phyloP scores from a whole-genome alignment of 1,140 invertebrate genomes.

The Zaprionus gabonicus region DNA sequence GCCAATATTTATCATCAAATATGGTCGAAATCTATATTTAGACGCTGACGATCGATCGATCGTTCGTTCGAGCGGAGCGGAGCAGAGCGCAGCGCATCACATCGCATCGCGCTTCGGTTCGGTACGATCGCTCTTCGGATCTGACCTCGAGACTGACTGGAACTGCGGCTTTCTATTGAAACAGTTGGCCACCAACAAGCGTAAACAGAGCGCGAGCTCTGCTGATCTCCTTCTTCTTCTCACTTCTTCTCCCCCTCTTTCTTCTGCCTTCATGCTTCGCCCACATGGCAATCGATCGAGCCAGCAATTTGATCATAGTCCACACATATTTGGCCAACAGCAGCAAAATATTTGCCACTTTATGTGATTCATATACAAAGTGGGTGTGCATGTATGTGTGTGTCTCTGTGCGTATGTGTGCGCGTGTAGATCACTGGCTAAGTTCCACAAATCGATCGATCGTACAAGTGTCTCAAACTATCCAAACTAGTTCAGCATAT shows the following conservation, averaged over 20 bases:
- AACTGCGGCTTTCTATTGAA: constrained; percentile 74
- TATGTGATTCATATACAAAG: constrained; percentile 35
- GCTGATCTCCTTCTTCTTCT: neutral
- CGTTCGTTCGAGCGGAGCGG: constrained; percentile 16
- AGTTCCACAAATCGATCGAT: constrained; percentile 18
- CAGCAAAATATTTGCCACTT: constrained; percentile 32
- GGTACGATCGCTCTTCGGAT: constrained; percentile 16
- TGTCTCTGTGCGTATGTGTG: neutral
- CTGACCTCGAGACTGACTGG: constrained; percentile 55
- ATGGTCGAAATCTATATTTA: constrained; percentile 81
- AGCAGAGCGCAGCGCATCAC: constrained; percentile 14
- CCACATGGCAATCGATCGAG: constrained; percentile 21
- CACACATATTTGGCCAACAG: constrained; percentile 38
- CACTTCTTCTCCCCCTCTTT: neutral
- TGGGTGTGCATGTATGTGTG: constrained; percentile 18
- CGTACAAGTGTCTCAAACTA: constrained; percentile 23
- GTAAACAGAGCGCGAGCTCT: neutral
- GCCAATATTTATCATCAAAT: constrained; percentile 81
- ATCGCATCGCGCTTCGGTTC: neutral
- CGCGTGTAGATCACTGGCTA: constrained; percentile 29
- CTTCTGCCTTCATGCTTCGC: constrained; percentile 15
- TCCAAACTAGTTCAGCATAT: constrained; percentile 1
- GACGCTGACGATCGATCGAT: constrained; percentile 60
- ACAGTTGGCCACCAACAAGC: constrained; percentile 60
- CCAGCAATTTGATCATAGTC: constrained; percentile 22